Evolutionary conservation across 2,113 vertebrate genomes (phyloP), one percentile per base, ranked within the genome.

Genomic region (Puntigrus tetrazona): DNA sequence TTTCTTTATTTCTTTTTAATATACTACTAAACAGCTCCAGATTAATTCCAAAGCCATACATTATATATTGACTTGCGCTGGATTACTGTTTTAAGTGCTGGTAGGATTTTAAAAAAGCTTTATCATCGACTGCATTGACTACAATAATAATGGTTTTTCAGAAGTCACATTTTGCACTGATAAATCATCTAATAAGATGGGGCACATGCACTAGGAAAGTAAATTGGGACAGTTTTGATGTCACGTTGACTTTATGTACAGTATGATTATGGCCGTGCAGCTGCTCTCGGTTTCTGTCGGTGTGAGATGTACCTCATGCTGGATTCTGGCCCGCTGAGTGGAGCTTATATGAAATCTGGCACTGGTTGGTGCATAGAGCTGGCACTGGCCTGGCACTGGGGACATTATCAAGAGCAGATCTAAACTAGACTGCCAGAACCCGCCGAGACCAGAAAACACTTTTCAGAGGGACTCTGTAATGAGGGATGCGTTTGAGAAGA

Each of bases 371-470:
- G 45, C 36, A 2, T 22, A 67, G n/a, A 69, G 7, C 27, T 57
- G 74, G 80, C 80, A 70, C 20, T 76, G 59, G 11, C 73, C 69
- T 31, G 13, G 67, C 63, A 38, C 38, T n/a, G 67, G 65, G 45
- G 67, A 73, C 50, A 72, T 25, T 50, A 86, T 72, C 85, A 70
- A 83, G 41, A 86, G 80, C 47, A 72, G 36, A 72, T 83, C 50
- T 86, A 72, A 72, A 50, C 27, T 34, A 70, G 22, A 31, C 27
- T 84, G 67, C 73, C 73, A 77, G 75, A 50, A 22, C 45, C 72
- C 74, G 3, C 70, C 6, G 20, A 69, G 57, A 59, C 61, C 45
- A 36, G 38, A 70, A 65, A 76, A 29, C 11, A 47, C 72, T 75
- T 45, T 75, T 75, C 45, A 75, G 73, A 75, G 73, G 72, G 72